phyloP scores from a whole-genome alignment of 1,140 invertebrate genomes.

The Gryllus bimaculatus region DNA sequence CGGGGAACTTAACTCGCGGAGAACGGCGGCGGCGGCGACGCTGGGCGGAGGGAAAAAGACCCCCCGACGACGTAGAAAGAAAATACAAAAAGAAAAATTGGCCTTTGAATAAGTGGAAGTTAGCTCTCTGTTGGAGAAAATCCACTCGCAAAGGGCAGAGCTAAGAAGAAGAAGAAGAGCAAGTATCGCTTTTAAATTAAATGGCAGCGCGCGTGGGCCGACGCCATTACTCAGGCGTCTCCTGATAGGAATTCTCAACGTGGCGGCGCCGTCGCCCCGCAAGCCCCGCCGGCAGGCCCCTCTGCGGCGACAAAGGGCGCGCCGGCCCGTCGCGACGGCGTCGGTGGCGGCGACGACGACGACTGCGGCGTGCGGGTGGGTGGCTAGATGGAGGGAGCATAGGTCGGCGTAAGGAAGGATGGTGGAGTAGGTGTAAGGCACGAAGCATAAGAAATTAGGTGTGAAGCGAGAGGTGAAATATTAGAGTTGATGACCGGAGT shows the following conservation, averaged over 20 bases:
- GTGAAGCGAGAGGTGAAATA: too few relatives aligned
- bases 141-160: neutral
- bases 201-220: neutral
- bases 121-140: neutral
- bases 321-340: too few relatives aligned
- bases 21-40: neutral
- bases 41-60: neutral
- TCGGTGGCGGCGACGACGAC: too few relatives aligned
- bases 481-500: too few relatives aligned
- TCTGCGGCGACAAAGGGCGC: too few relatives aligned
- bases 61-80: neutral
- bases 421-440: too few relatives aligned
- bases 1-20: neutral
- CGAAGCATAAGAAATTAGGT: too few relatives aligned
- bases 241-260: neutral
- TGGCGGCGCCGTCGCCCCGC: neutral
- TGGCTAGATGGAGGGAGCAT: too few relatives aligned
- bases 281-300: too few relatives aligned
- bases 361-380: too few relatives aligned
- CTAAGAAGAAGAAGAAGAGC: neutral
- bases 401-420: too few relatives aligned
- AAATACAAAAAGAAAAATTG: neutral
- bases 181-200: neutral
- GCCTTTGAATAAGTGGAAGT: constrained; percentile 1
- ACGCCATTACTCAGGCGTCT: neutral